Percentiles rank a stretch among this genome's conserved stretches.
These are phyloP conservation scores for Oryctes rhinoceros DNA, from an alignment of 1,140 invertebrate species.

Conservation along the genomic window DNA sequence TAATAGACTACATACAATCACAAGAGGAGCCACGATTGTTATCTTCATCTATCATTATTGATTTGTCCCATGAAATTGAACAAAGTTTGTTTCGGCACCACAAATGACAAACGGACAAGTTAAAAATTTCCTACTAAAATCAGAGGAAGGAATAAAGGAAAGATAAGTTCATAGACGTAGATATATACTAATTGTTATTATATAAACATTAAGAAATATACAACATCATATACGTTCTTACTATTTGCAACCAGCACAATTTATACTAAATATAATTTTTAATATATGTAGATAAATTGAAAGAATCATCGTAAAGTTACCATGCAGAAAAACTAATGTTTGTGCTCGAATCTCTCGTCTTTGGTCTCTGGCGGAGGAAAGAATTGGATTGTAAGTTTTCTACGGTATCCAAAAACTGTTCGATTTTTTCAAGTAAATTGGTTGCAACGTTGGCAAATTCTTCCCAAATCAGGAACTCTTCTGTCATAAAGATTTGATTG, in stretches of 20 bases:
- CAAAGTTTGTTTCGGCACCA: no score
- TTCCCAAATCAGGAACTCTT: conserved; percentile 67
- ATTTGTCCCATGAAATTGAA: no score
- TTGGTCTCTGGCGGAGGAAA: conserved; percentile 28
- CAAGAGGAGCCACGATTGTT: no score
- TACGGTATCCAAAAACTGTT: conserved; percentile 59
- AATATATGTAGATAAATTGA: not conserved
- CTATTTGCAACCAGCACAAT: conserved; percentile 18
- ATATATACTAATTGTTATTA: no score
- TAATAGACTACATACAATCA: no score
- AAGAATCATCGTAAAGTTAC: conserved; percentile 47
- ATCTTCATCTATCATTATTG: no score
- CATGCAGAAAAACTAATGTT: conserved; percentile 60
- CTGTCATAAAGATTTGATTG: conserved; percentile 55
- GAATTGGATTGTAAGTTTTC: conserved; percentile 52
- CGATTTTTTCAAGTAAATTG: conserved; percentile 67
- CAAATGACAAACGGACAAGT: not conserved
- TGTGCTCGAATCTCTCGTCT: conserved; percentile 55
- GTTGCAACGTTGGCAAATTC: conserved; percentile 71
- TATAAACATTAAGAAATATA: not conserved
- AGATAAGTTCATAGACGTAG: no score
- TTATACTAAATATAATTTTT: conserved; percentile 18
- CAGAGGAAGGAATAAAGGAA: no score
- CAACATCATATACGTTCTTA: conserved; percentile 1
- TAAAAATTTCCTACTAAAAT: no score